These are phyloP conservation scores for Papilio xuthus DNA, from an alignment of 1,140 invertebrate genomes.

Conservation along the genomic window DNA sequence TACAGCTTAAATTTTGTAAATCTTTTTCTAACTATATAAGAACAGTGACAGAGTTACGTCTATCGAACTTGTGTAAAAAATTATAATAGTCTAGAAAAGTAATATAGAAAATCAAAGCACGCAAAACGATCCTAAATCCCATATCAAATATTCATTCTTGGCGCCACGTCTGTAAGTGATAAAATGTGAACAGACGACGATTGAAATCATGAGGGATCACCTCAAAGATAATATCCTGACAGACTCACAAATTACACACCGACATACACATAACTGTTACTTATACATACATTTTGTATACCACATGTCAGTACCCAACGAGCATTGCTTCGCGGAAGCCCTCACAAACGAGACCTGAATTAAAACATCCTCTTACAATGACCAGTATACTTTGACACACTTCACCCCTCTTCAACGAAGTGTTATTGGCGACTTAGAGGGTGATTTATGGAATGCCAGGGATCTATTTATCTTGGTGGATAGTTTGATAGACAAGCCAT, in stretches of 20 bases:
- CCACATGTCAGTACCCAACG: constrained; percentile 34
- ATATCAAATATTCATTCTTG: constrained; percentile 9
- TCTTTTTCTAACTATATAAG: background rate
- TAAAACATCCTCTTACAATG: constrained; percentile 39
- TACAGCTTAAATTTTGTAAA: background rate
- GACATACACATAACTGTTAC: constrained; percentile 15
- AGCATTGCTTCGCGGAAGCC: constrained; percentile 39
- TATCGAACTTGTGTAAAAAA: background rate
- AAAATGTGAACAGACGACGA: constrained; percentile 12
- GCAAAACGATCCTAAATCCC: constrained; percentile 11
- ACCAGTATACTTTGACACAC: constrained; percentile 18
- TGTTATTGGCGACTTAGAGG: background rate
- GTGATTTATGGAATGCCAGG: constrained; percentile 17
- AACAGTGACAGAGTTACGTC: background rate
- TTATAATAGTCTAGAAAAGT: background rate
- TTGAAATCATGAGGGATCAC: constrained; percentile 26
- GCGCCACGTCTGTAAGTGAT: constrained; percentile 25
- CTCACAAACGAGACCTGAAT: constrained; percentile 37
- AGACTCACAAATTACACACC: constrained; percentile 33
- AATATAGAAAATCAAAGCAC: constrained; percentile 27
- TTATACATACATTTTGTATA: constrained; percentile 29
- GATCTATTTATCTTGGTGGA: constrained; percentile 10
- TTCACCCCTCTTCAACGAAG: background rate
- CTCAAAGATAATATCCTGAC: constrained; percentile 27
- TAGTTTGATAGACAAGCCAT: constrained; percentile 37